Conservation (phyloP, 2,888 invertebrate genomes). For the Electrophaes corylata region DNA sequence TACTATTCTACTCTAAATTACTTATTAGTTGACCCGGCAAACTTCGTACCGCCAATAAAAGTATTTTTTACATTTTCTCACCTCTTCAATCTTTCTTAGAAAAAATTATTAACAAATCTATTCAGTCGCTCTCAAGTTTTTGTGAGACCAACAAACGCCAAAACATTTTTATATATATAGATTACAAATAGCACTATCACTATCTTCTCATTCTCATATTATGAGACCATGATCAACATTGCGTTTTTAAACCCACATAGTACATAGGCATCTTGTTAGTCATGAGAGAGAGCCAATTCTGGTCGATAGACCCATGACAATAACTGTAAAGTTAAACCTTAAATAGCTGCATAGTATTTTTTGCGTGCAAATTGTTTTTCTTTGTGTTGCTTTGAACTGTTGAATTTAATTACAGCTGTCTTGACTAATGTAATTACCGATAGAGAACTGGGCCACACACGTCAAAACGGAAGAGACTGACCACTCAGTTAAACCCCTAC, state of each 20-base stretch:
- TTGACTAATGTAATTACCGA: constrained; percentile 67
- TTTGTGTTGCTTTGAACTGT: constrained; percentile 66
- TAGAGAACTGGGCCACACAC: constrained; percentile 61
- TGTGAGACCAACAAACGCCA: no score
- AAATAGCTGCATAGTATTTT: constrained; percentile 43
- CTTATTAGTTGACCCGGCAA: no score
- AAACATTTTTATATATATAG: no score
- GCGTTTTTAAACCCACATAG: not conserved
- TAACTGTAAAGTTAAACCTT: constrained; percentile 58
- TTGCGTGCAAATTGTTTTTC: constrained; percentile 46
- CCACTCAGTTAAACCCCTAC: constrained; percentile 41
- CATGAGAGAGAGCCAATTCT: constrained; percentile 51
- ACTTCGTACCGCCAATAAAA: no score
- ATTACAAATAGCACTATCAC: not conserved
- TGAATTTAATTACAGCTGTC: constrained; percentile 73
- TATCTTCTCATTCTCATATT: not conserved
- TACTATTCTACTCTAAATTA: no score
- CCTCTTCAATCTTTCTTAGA: no score
- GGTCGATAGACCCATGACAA: constrained; percentile 51
- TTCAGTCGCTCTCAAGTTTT: no score
- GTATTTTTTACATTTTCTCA: no score
- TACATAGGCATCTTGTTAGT: constrained; percentile 39
- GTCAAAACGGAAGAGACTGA: constrained; percentile 41
- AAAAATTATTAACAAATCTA: no score
- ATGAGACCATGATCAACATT: not conserved